Evolutionary conservation across 1,140 invertebrate species (phyloP).

Genomic region (Drosophila navojoa): DNA sequence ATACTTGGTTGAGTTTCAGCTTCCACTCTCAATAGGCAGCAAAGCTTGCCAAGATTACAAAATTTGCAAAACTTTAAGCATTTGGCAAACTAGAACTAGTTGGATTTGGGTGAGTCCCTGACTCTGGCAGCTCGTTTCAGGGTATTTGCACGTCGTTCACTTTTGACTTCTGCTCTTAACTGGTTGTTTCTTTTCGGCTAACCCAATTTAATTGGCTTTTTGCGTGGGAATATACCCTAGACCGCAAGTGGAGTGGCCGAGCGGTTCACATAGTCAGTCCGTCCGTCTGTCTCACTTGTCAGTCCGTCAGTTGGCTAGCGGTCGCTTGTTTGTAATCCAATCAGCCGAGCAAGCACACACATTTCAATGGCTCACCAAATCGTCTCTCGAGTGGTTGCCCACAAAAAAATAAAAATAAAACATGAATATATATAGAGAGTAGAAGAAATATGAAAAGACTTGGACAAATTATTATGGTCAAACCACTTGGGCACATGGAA

Average conservation of each 20-base stretch:
- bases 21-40: too few relatives aligned
- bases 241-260: slow-evolving; percentile 22
- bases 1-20: too few relatives aligned
- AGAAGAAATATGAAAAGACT: slow-evolving; percentile 1
- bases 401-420: slow-evolving; percentile 1
- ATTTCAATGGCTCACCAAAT: slow-evolving; percentile 14
- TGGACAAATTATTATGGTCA: slow-evolving; percentile 52
- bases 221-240: slow-evolving; percentile 60
- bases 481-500: slow-evolving; percentile 44
- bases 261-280: background rate
- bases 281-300: background rate
- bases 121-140: background rate
- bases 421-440: slow-evolving; percentile 8
- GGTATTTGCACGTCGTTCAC: background rate
- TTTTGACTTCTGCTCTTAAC: background rate
- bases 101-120: too few relatives aligned
- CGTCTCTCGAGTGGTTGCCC: slow-evolving; percentile 37
- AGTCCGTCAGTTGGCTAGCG: slow-evolving; percentile 32
- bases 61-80: too few relatives aligned
- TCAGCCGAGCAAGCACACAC: slow-evolving; percentile 32
- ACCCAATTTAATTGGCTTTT: slow-evolving; percentile 66
- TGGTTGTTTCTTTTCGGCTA: slow-evolving; percentile 27
- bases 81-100: too few relatives aligned
- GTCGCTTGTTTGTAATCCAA: slow-evolving; percentile 53
- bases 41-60: too few relatives aligned